A percentile compares a stretch with the other conserved stretches of the same genome.
Evolutionary conservation across 2,113 vertebrate species (phyloP).

Genomic region (Prinia subflava): DNA sequence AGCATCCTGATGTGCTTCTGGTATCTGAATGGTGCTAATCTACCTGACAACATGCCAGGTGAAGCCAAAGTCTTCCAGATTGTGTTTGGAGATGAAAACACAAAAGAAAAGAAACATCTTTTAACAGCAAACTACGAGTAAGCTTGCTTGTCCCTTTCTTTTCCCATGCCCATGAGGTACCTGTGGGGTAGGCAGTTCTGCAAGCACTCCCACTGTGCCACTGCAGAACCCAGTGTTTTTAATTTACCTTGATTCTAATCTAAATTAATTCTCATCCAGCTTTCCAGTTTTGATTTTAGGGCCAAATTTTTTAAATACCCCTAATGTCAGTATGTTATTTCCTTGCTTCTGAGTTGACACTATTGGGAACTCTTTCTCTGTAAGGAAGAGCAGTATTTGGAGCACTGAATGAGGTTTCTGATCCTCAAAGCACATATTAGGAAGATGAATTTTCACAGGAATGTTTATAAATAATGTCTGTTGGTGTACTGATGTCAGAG

Average conservation of each 20-base stretch:
- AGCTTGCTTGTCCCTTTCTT: slow-evolving; percentile 43
- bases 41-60: slow-evolving; percentile 79
- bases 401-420: not conserved
- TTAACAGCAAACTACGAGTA: slow-evolving; percentile 93
- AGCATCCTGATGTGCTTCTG: slow-evolving; percentile 95
- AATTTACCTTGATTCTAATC: not conserved
- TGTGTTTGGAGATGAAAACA: slow-evolving; percentile 71
- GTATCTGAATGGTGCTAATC: slow-evolving; percentile 85
- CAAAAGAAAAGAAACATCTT: slow-evolving; percentile 80
- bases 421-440: not conserved
- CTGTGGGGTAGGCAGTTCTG: not conserved
- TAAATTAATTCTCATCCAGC: not conserved
- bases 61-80: slow-evolving; percentile 81
- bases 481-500: not conserved
- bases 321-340: not conserved
- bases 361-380: not conserved
- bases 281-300: not conserved
- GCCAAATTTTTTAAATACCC: not conserved
- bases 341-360: not conserved
- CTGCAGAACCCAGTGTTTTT: not conserved
- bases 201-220: not conserved
- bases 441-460: not conserved
- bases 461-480: not conserved
- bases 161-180: rapidly evolving
- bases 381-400: not conserved